Base-by-base conservation (phyloP, 1,140 invertebrate genomes). In the Bombyx mandarina region DNA sequence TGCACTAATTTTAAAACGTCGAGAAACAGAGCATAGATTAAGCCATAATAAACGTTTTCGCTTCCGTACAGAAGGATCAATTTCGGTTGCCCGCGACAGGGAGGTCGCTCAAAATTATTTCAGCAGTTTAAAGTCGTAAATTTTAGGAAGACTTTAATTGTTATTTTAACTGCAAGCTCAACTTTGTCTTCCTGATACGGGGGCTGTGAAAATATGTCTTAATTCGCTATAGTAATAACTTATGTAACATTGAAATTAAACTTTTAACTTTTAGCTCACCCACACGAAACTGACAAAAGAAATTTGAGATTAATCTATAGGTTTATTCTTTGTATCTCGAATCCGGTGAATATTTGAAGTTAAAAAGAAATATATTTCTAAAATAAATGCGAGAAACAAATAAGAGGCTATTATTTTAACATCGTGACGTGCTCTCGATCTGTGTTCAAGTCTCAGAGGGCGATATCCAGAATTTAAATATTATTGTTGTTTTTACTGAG, bases 81-180 rank as follows among this genome's bases (percentile, higher is more conserved):
- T 82, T 83, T 82, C 58, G 73, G 65, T 75, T 64, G 77, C 73
- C 65, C 73, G 69, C 72, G 67, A 75, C 75, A 76, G 66, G 69
- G 26, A 66, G 60, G 75, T 74, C 68, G 71, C 73, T 75, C 85
- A 76, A 79, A 85, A 84, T 85, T 84, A 87, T 84, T 85, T 84
- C 75, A 67, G 73, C 78, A 79, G 81, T 80, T 85, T 80, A 72
- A 68, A 80, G 82, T 84, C 84, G 81, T 87, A 87, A 87, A 87
- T 87, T 85, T 85, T 63, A 71, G 60, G 63, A 69, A 70, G 82
- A 87, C 82, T 85, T 87, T 87, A 87, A 87, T 87, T 87, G 80
- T 87, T 84, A 82, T 81, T 85, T 84, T 87, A 82, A 85, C 82
- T 85, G 83, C 82, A 79, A 82, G 71, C 75, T 77, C 71, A 79